Evolutionary conservation across 2,888 invertebrate species (phyloP).

Genomic region (Pammene aurita): DNA sequence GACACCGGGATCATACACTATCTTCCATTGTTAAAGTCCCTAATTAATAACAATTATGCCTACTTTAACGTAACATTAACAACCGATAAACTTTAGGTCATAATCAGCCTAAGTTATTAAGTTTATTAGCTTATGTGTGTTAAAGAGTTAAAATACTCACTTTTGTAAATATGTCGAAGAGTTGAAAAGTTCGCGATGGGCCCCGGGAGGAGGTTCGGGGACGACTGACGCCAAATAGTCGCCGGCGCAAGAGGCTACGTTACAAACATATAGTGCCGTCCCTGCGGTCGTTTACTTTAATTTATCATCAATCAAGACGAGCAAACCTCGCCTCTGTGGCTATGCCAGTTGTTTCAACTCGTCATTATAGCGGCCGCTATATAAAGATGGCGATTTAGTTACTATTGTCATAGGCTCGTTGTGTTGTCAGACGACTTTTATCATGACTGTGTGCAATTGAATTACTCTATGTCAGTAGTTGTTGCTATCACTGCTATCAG

Average conservation of each 20-base stretch:
- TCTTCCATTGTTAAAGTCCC: not conserved
- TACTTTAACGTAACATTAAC: not conserved
- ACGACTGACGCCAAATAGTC: constrained; percentile 35
- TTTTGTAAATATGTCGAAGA: not conserved
- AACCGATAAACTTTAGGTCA: not conserved
- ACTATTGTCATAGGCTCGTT: constrained; percentile 24
- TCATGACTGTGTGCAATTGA: constrained; percentile 37
- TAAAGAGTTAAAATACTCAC: constrained; percentile 9
- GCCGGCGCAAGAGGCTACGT: constrained; percentile 37
- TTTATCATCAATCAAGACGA: not conserved
- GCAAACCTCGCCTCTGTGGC: constrained; percentile 9
- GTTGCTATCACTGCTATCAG: constrained; percentile 33
- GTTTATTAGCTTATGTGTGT: not conserved
- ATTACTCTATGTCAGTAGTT: constrained; percentile 32
- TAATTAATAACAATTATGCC: not conserved
- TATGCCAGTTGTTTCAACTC: not conserved
- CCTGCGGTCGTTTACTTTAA: constrained; percentile 11
- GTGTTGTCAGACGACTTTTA: constrained; percentile 38
- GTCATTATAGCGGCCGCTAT: constrained; percentile 3
- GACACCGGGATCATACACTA: not conserved
- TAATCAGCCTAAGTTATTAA: too few relatives aligned
- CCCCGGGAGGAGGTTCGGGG: constrained; percentile 25
- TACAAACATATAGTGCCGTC: constrained; percentile 24
- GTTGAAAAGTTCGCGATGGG: constrained; percentile 20
- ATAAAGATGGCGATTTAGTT: constrained; percentile 12